Evolutionary conservation across 2,888 invertebrate species (phyloP).

Genomic region (Pollenia griseotomentosa): DNA sequence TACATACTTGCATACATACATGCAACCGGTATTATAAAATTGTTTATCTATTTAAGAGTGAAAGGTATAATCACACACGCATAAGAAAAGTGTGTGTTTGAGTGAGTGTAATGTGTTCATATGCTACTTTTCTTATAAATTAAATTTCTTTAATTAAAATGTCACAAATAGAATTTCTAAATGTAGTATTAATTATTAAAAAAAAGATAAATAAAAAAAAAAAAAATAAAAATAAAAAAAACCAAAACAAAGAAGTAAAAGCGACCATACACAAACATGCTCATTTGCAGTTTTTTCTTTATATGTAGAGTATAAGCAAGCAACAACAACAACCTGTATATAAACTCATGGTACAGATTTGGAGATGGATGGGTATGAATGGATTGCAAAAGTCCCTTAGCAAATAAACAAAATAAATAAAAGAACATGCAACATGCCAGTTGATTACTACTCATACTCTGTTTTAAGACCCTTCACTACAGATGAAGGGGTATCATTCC

Average conservation of each 20-base stretch:
- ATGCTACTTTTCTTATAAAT: conserved; percentile 48
- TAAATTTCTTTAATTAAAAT: conserved; percentile 70
- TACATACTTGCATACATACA: neutral
- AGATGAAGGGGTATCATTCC: too few relatives aligned
- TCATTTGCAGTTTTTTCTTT: conserved; percentile 31
- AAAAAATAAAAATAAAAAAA: conserved; percentile 43
- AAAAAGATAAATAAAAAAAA: conserved; percentile 49
- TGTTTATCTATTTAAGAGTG: conserved; percentile 5
- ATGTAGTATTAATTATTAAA: conserved; percentile 70
- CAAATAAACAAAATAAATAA: conserved; percentile 20
- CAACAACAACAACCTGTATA: neutral
- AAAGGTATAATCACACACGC: neutral
- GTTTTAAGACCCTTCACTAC: too few relatives aligned
- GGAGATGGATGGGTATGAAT: neutral
- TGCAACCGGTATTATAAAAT: neutral
- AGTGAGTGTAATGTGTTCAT: conserved; percentile 8
- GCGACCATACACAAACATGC: conserved; percentile 28
- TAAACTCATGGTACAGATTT: neutral
- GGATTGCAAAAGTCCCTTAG: neutral
- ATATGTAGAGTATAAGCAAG: neutral
- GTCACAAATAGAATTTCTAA: conserved; percentile 69
- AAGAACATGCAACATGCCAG: conserved; percentile 30
- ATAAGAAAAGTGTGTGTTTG: neutral
- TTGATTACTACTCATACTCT: conserved; percentile 33
- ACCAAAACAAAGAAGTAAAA: conserved; percentile 18